These are phyloP conservation scores for Mormyrus lacerda DNA, from an alignment of 2,113 vertebrate species.

Conservation along the genomic window DNA sequence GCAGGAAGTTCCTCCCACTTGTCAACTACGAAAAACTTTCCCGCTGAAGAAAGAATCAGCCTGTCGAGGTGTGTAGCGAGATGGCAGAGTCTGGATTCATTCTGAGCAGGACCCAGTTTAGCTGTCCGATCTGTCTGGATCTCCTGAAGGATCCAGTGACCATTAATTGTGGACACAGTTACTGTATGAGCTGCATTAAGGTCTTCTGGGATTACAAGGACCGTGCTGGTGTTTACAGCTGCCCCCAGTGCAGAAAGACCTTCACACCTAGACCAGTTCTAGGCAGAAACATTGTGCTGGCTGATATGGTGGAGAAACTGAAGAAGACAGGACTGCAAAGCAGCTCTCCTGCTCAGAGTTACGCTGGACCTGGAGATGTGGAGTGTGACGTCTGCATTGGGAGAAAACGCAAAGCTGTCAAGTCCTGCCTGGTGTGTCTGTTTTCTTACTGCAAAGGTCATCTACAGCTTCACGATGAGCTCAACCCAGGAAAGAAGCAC, in stretches of 20 bases:
- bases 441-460: slow-evolving; percentile 13
- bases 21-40: neutral
- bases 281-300: neutral
- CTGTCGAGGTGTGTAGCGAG: neutral
- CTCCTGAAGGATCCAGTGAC: slow-evolving; percentile 7
- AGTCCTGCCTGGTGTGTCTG: slow-evolving; percentile 15
- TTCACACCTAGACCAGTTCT: slow-evolving; percentile 14
- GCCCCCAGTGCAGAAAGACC: slow-evolving; percentile 10
- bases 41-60: neutral
- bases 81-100: neutral
- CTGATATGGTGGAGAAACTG: slow-evolving; percentile 14
- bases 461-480: neutral
- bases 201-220: slow-evolving; percentile 9
- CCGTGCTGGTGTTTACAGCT: neutral
- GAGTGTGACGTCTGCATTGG: slow-evolving; percentile 3
- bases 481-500: neutral
- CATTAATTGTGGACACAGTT: slow-evolving; percentile 11
- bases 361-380: slow-evolving; percentile 9
- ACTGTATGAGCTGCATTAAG: slow-evolving; percentile 17
- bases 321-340: neutral
- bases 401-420: slow-evolving; percentile 12
- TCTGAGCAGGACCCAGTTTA: neutral
- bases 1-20: neutral
- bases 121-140: slow-evolving; percentile 8
- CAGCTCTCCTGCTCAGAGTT: neutral